These are phyloP conservation scores for Drosophila dives DNA, from an alignment of 2,888 invertebrate species.

Conservation along the genomic window DNA sequence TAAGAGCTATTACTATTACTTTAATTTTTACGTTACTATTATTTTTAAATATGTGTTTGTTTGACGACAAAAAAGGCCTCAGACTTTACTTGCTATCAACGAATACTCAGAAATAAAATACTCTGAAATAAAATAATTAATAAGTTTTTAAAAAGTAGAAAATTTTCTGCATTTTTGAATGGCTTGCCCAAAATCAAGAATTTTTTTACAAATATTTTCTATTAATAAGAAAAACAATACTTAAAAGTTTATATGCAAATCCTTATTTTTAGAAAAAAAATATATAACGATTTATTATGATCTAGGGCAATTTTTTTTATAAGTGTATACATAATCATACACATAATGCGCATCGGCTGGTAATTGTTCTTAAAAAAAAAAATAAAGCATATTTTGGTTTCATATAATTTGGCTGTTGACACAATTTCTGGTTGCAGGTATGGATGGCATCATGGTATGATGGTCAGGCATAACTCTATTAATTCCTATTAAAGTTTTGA, in stretches of 20 bases:
- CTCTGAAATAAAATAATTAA: too few relatives aligned
- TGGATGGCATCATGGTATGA: constrained; percentile 17
- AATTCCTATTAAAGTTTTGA: constrained; percentile 36
- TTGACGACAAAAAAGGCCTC: constrained; percentile 21
- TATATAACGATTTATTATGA: not conserved
- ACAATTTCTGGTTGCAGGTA: constrained; percentile 39
- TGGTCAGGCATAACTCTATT: constrained; percentile 52
- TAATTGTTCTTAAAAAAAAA: constrained; percentile 2
- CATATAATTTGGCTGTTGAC: constrained; percentile 57
- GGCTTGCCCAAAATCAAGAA: not conserved
- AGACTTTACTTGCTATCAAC: constrained; percentile 15
- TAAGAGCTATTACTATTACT: constrained; percentile 12
- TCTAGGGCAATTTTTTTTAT: not conserved
- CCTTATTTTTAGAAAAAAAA: not conserved
- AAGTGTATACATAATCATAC: not conserved
- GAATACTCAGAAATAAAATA: not conserved
- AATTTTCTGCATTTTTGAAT: not conserved
- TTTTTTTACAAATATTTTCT: not conserved
- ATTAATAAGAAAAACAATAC: not conserved
- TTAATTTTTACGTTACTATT: constrained; percentile 6
- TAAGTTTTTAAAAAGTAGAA: too few relatives aligned
- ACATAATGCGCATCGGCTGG: constrained; percentile 53
- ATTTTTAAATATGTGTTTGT: constrained; percentile 12
- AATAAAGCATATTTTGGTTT: constrained; percentile 16
- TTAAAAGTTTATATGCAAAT: not conserved